Evolutionary conservation across 1,140 invertebrate species (phyloP), one percentile per base, ranked within the genome.

Genomic region (Neoseiulus cucumeris): DNA sequence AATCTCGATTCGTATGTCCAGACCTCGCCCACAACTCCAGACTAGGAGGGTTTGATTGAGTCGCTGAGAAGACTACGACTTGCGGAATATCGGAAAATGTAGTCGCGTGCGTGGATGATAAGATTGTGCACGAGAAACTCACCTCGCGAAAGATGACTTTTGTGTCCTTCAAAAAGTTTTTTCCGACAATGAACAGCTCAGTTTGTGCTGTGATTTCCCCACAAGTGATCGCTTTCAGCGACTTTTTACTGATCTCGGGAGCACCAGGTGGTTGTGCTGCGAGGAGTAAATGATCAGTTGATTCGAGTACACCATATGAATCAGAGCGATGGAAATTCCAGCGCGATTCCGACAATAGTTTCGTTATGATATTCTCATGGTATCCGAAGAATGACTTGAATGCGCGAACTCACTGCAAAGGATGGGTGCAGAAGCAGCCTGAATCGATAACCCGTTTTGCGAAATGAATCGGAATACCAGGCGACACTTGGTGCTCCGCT

Each of bases 121-220:
- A 41, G 9, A 68, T 30, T 18, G 55, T 68, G 29, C 9, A 20
- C 55, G 28, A 68, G 33, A 84, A 77, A 88, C 85, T 72, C 89
- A 87, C 45, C 85, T 76, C 73, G 85, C 87, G 84, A 74, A 96
- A 95, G 44, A 90, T 79, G 7, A 96, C 85, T 64, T 83, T 82
- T 1, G 90, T 91, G 75, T 95, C 91, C 77, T 95, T 94, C 14
- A 92, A 80, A 74, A 97, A 96, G 76, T 97, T 96, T 76, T 96
- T 95, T 9, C 93, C 92, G 64, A 97, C 83, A 51, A 96, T 86
- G 74, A 95, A 95, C 17, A 97, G 76, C 73, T 95, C 91, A n/a
- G 84, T 74, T 2, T 59, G 14, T 9, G 51, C 1, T 22, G 70
- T 66, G 0, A 89, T 89, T 7, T 91, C 92, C 45, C 80, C 81